Evolutionary conservation across 2,113 vertebrate genomes (phyloP).

Genomic region (Xyrauchen texanus): DNA sequence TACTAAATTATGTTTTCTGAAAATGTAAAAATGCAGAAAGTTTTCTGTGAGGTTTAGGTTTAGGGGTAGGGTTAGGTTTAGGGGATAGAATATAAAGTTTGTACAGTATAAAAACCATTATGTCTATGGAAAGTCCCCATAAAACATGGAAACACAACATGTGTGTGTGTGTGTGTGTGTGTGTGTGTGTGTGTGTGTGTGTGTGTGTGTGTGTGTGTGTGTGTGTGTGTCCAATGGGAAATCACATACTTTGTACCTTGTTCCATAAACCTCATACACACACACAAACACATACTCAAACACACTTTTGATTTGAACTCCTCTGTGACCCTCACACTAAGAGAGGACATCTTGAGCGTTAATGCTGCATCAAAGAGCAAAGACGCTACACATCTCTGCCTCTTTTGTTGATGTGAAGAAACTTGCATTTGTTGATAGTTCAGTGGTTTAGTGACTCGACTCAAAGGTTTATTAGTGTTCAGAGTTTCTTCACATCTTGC

Average conservation of each 20-base stretch:
- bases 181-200: too few species aligned
- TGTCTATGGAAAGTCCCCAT: too few species aligned
- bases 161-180: too few species aligned
- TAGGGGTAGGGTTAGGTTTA: too few species aligned
- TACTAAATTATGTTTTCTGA: too few species aligned
- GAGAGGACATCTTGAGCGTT: not conserved
- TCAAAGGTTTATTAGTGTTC: not conserved
- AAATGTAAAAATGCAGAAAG: too few species aligned
- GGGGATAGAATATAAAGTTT: too few species aligned
- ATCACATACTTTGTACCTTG: not conserved
- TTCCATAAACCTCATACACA: not conserved
- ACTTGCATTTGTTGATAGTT: slow-evolving; percentile 12
- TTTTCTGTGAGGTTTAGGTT: too few species aligned
- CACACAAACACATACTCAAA: not conserved
- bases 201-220: too few species aligned
- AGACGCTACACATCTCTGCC: not conserved
- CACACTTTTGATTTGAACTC: not conserved
- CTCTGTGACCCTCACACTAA: not conserved
- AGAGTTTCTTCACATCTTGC: not conserved
- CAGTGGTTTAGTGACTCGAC: not conserved
- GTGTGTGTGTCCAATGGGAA: too few species aligned
- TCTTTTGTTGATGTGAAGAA: not conserved
- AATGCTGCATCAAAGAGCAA: not conserved
- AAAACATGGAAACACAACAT: too few species aligned
- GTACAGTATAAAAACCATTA: too few species aligned